Evolutionary conservation across 2,797 vertebrate species (phyloP).

Genomic region (Stomatorhinus walkeri): DNA sequence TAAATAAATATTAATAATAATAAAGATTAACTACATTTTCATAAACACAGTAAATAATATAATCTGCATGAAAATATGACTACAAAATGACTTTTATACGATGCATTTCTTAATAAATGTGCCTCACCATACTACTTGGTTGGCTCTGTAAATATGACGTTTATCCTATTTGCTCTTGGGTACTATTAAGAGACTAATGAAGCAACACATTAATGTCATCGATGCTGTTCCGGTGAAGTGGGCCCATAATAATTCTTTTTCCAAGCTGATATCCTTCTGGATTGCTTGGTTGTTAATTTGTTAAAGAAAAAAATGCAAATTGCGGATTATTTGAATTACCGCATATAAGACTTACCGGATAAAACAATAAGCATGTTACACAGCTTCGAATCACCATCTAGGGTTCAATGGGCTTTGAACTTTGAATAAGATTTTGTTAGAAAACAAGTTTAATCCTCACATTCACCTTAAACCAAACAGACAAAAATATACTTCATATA

Average conservation of each 20-base stretch:
- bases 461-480: not conserved
- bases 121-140: not conserved
- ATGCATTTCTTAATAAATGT: slow-evolving; percentile 7
- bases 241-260: not conserved
- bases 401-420: not conserved
- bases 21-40: not conserved
- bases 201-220: slow-evolving; percentile 20
- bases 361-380: not conserved
- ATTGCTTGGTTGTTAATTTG: slow-evolving; percentile 4
- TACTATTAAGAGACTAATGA: slow-evolving; percentile 21
- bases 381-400: not conserved
- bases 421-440: not conserved
- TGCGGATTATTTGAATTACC: not conserved
- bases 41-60: not conserved
- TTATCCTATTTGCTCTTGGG: slow-evolving; percentile 18
- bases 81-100: not conserved
- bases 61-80: not conserved
- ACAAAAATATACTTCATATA: not conserved
- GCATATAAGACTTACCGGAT: not conserved
- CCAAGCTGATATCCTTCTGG: not conserved
- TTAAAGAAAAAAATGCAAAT: not conserved
- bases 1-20: not conserved
- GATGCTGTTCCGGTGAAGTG: not conserved
- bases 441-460: not conserved
- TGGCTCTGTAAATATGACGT: slow-evolving; percentile 19